Conservation (phyloP, 2,797 vertebrate genomes). For the Gambelia wislizenii region DNA sequence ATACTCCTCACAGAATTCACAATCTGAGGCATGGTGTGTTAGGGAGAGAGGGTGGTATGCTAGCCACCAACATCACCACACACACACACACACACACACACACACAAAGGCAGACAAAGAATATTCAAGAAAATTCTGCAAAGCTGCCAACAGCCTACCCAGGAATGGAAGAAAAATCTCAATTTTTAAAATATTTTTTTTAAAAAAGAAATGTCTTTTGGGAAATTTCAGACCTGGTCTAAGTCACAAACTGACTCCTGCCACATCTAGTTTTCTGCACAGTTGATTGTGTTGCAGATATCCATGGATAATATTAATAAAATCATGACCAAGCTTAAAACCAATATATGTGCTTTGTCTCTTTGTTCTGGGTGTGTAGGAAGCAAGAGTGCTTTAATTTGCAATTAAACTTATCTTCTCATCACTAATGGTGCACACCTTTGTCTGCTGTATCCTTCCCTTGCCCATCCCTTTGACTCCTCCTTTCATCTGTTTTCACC, state of each 20-base stretch:
- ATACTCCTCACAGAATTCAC: too few relatives aligned
- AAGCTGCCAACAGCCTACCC: too few relatives aligned
- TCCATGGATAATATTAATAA: not conserved
- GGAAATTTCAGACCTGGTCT: not conserved
- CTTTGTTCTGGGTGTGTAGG: not conserved
- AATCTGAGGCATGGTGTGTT: too few relatives aligned
- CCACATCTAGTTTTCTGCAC: not conserved
- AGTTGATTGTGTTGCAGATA: not conserved
- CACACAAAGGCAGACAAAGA: too few relatives aligned
- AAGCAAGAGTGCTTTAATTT: not conserved
- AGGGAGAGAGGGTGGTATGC: too few relatives aligned
- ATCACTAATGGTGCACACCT: conserved; percentile 9
- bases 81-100: too few relatives aligned
- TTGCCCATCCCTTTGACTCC: conserved; percentile 21
- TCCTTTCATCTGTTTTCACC: not conserved
- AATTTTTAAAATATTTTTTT: too few relatives aligned
- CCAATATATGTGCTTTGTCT: not conserved
- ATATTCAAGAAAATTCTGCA: too few relatives aligned
- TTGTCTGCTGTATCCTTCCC: not conserved
- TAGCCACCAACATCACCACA: too few relatives aligned
- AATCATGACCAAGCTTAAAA: not conserved
- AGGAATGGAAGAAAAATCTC: too few relatives aligned
- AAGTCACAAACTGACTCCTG: not conserved
- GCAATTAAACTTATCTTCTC: conserved; percentile 27
- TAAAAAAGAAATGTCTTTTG: too few relatives aligned